Evolutionary conservation across 2,797 vertebrate genomes (phyloP).

Genomic region (Dendrocincla fuliginosa): DNA sequence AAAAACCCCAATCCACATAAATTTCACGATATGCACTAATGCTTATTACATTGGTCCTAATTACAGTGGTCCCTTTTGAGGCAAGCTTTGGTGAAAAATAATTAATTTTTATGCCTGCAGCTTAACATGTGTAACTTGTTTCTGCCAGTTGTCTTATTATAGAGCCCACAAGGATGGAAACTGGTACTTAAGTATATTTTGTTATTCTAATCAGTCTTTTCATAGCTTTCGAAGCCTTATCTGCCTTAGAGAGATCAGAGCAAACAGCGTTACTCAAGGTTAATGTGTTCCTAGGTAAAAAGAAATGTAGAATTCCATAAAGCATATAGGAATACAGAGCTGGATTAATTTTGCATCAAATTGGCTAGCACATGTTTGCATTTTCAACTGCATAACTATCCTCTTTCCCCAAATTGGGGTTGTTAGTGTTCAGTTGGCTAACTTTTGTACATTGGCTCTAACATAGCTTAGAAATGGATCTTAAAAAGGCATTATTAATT

Average conservation of each 20-base stretch:
- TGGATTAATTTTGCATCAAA: background rate
- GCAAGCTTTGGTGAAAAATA: slow-evolving; percentile 48
- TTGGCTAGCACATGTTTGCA: background rate
- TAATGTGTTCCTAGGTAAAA: slow-evolving; percentile 3
- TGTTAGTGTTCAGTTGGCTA: background rate
- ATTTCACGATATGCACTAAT: slow-evolving; percentile 34
- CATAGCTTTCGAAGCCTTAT: background rate
- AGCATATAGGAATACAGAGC: background rate
- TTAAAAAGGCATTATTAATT: background rate
- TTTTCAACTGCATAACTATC: background rate
- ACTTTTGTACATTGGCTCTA: background rate
- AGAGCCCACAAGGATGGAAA: slow-evolving; percentile 39
- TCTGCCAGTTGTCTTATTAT: slow-evolving; percentile 31
- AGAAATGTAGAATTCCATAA: background rate
- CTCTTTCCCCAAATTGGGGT: background rate
- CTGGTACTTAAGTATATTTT: slow-evolving; percentile 22
- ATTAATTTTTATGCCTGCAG: slow-evolving; percentile 69
- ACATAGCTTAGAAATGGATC: background rate
- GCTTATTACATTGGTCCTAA: slow-evolving; percentile 51
- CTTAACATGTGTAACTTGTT: slow-evolving; percentile 45
- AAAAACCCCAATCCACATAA: background rate
- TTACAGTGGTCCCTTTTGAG: slow-evolving; percentile 64
- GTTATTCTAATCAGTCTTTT: slow-evolving; percentile 46
- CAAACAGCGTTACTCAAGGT: background rate
- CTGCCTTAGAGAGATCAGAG: background rate